Evolutionary conservation across 2,797 vertebrate genomes (phyloP).

Genomic region (Muraenolepis orangiensis): DNA sequence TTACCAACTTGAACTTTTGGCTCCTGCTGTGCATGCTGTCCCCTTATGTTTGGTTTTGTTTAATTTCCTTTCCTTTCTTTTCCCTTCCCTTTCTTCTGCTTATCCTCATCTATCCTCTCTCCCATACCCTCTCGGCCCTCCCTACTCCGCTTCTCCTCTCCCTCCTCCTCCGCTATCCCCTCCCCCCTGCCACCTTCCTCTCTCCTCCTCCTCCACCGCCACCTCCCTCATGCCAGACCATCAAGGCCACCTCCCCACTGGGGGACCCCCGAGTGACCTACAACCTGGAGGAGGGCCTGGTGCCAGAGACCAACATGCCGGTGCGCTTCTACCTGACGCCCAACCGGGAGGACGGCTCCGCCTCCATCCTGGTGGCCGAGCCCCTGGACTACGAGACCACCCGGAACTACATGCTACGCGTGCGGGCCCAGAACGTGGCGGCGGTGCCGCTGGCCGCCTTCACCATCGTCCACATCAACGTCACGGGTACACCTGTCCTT

Average conservation of each 20-base stretch:
- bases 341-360: conserved; percentile 85
- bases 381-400: conserved; percentile 86
- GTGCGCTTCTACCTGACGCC: conserved; percentile 86
- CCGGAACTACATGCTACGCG: conserved; percentile 79
- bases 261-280: conserved; percentile 86
- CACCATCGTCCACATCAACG: conserved; percentile 75
- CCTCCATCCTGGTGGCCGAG: conserved; percentile 85
- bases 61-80: not conserved
- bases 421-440: conserved; percentile 85
- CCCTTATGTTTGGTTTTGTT: not conserved
- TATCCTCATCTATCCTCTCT: not conserved
- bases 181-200: not conserved
- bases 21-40: not conserved
- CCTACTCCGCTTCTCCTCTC: not conserved
- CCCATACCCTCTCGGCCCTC: not conserved
- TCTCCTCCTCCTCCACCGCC: conserved; percentile 9
- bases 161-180: not conserved
- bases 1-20: not conserved
- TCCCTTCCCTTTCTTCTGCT: not conserved
- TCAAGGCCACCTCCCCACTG: conserved; percentile 80
- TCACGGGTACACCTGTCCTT: conserved; percentile 78
- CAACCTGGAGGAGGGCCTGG: conserved; percentile 84
- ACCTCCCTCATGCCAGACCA: conserved; percentile 63
- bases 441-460: conserved; percentile 84
- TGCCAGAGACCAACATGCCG: conserved; percentile 87